Evolutionary conservation across 37 sponge, comb jelly and placozoan genomes (phyloP), one percentile per base, ranked within the genome.

Genomic region (Agelas oroides): DNA sequence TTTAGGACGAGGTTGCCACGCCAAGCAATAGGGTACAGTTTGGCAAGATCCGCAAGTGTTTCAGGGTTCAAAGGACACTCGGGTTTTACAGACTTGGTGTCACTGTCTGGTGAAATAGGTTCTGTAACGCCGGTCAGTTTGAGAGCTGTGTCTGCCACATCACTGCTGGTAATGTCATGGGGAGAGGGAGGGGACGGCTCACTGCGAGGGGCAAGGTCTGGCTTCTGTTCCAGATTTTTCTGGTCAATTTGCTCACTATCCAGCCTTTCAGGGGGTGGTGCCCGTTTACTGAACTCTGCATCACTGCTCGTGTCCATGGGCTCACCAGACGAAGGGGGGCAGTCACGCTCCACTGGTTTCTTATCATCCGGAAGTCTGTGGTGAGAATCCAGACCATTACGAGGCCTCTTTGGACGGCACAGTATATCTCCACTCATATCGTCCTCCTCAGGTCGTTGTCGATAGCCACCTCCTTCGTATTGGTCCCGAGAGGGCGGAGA

Each of bases 21-120:
- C 98, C 98, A 97, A 6, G 93, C 93, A 3, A 93, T 75, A 0
- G 98, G 95, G 69, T 87, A 97, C n/a, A 82, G 73, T 37, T 90
- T 93, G 20, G 92, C 85, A 31, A 96, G 70, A 71, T 96, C 97
- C 27, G 72, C 46, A 32, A 96, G 78, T 0, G 91, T 74, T 59
- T 93, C 94, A 34, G 85, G 66, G n/a, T 74, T 37, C 1, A 77
- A 61, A 16, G 40, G 25, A 1, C 33, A 6, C 30, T 86, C 87
- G 1, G 80, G 86, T 67, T 85, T 90, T 23, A 81, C 30, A 19
- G 59, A 74, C 62, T 76, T 53, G 52, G 68, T 71, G 36, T 28
- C 57, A 35, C 63, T 80, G 19, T 83, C 71, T 5, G 83, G 78
- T 19, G 92, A 83, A 33, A 59, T 18, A 13, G 88, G 88, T 23